phyloP scores from a whole-genome alignment of 2,113 vertebrate genomes.

The Trematocara marginatum region DNA sequence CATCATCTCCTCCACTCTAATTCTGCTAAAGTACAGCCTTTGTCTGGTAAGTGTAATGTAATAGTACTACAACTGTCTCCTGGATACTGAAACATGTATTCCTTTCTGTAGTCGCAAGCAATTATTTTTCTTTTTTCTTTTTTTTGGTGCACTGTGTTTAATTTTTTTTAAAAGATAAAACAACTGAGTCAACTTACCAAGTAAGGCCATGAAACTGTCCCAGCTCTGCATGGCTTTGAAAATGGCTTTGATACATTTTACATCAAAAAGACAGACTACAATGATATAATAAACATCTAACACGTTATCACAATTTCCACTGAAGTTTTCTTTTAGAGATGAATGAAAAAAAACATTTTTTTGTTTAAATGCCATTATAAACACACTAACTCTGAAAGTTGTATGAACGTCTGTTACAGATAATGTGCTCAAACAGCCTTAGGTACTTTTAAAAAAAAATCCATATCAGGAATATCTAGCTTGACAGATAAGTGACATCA shows the following conservation, averaged over 20 bases:
- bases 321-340: not conserved
- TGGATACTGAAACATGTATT: not conserved
- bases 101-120: not conserved
- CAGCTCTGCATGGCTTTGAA: constrained; percentile 18
- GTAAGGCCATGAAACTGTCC: constrained; percentile 14
- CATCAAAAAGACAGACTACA: constrained; percentile 21
- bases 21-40: constrained; percentile 12
- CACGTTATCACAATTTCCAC: not conserved
- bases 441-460: not conserved
- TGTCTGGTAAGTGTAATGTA: constrained; percentile 24
- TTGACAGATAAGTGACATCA: constrained; percentile 48
- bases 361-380: not conserved
- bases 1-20: constrained; percentile 6
- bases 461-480: constrained; percentile 23
- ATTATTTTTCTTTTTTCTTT: not conserved
- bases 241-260: constrained; percentile 41
- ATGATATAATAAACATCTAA: constrained; percentile 13
- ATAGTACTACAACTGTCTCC: constrained; percentile 8
- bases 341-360: not conserved
- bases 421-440: not conserved
- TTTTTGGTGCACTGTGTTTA: not conserved
- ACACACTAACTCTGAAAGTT: not conserved
- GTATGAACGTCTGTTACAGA: not conserved
- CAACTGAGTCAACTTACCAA: constrained; percentile 32
- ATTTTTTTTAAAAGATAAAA: constrained; percentile 20